A percentile compares a stretch with the other conserved stretches of the same genome.
Evolutionary conservation across 2,888 invertebrate species (phyloP).

Genomic region (Erebia epiphron): DNA sequence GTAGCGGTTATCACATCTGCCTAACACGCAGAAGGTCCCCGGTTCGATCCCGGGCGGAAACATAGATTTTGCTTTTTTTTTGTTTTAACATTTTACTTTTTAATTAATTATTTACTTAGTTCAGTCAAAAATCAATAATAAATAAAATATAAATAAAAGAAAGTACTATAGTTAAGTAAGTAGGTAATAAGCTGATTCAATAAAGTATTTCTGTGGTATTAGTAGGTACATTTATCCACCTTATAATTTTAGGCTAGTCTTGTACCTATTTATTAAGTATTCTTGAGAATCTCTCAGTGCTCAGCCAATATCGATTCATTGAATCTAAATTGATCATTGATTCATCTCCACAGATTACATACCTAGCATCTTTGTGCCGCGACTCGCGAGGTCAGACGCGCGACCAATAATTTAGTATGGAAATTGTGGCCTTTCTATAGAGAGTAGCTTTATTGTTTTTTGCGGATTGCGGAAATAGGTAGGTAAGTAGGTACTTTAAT

Average conservation of each 20-base stretch:
- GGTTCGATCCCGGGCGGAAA: constrained; percentile 95
- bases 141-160: too few relatives aligned
- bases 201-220: too few relatives aligned
- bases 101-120: too few relatives aligned
- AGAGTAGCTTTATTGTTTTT: not conserved
- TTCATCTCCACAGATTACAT: constrained; percentile 13
- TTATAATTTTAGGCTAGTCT: too few relatives aligned
- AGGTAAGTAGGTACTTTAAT: too few relatives aligned
- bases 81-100: too few relatives aligned
- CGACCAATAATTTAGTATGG: constrained; percentile 26
- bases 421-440: constrained; percentile 21
- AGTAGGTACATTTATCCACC: too few relatives aligned
- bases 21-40: constrained; percentile 96
- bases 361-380: constrained; percentile 13
- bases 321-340: constrained; percentile 10
- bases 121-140: too few relatives aligned
- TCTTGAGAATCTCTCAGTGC: not conserved
- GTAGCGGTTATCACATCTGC: constrained; percentile 96
- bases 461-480: too few relatives aligned
- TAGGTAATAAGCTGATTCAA: too few relatives aligned
- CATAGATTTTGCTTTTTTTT: constrained; percentile 61
- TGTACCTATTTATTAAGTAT: too few relatives aligned
- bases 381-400: constrained; percentile 9
- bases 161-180: too few relatives aligned
- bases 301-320: not conserved